Percentiles rank a stretch among this genome's conserved stretches.
Evolutionary conservation across 2,888 invertebrate genomes (phyloP).

Genomic region (Brachypalpus laphriformis): DNA sequence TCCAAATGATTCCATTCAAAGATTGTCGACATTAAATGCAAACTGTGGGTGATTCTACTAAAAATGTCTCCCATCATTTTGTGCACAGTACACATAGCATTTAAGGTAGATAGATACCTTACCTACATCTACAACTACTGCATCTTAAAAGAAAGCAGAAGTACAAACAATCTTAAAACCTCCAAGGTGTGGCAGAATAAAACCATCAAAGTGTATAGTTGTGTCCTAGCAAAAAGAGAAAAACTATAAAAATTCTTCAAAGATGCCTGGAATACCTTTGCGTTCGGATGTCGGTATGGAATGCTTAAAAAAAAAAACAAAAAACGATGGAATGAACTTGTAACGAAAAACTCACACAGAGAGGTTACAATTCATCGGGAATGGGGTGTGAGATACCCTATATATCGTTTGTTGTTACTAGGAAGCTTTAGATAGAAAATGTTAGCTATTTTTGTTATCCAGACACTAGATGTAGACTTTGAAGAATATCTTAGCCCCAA

Average conservation of each 20-base stretch:
- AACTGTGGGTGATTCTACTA: conserved; percentile 28
- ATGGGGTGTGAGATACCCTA: no score
- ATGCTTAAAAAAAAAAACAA: neutral
- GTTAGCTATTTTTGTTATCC: no score
- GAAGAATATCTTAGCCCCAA: no score
- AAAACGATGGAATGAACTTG: neutral
- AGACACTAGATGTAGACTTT: no score
- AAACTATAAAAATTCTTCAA: neutral
- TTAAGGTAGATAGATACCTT: neutral
- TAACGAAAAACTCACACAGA: neutral
- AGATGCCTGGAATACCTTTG: neutral
- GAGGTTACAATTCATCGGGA: no score
- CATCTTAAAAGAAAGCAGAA: neutral
- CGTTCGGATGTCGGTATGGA: neutral
- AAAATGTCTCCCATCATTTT: neutral
- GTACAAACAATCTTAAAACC: neutral
- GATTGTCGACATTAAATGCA: conserved; percentile 44
- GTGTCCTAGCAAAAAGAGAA: neutral
- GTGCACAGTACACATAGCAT: neutral
- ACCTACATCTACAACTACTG: neutral
- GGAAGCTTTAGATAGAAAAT: no score
- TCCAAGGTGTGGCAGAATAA: conserved; percentile 7
- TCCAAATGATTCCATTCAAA: conserved; percentile 51
- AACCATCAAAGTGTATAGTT: neutral
- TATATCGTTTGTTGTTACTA: no score